phyloP scores from a whole-genome alignment of 2,113 vertebrate genomes.

The Psophia crepitans region DNA sequence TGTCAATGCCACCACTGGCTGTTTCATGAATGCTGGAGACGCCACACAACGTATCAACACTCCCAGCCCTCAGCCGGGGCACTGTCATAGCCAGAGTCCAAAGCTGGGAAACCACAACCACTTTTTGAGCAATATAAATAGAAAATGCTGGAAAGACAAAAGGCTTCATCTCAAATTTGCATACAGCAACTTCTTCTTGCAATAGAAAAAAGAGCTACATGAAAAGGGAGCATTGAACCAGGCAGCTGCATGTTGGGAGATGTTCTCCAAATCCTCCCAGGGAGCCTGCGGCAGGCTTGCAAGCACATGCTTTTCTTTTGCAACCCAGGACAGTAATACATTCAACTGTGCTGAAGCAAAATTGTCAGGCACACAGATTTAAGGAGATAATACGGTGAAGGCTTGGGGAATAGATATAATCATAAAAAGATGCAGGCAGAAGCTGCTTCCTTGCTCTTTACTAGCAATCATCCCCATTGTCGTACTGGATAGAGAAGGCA shows the following conservation, averaged over 20 bases:
- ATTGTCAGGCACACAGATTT: constrained; percentile 1
- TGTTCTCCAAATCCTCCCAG: not conserved
- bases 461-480: not conserved
- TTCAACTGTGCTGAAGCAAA: not conserved
- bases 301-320: not conserved
- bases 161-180: not conserved
- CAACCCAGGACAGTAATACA: not conserved
- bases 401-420: not conserved
- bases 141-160: not conserved
- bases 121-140: not conserved
- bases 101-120: not conserved
- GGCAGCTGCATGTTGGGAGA: not conserved
- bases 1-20: not conserved
- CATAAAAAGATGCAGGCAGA: not conserved
- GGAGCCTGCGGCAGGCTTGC: not conserved
- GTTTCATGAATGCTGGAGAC: not conserved
- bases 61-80: not conserved
- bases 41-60: not conserved
- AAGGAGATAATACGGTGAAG: not conserved
- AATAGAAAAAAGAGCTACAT: not conserved
- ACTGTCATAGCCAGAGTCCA: not conserved
- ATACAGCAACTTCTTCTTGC: not conserved
- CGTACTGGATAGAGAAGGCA: not conserved
- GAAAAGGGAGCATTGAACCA: not conserved
- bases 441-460: not conserved